Evolutionary conservation across 2,113 vertebrate species (phyloP), one percentile per base, ranked within the genome.

Genomic region (Anoura caudifer): DNA sequence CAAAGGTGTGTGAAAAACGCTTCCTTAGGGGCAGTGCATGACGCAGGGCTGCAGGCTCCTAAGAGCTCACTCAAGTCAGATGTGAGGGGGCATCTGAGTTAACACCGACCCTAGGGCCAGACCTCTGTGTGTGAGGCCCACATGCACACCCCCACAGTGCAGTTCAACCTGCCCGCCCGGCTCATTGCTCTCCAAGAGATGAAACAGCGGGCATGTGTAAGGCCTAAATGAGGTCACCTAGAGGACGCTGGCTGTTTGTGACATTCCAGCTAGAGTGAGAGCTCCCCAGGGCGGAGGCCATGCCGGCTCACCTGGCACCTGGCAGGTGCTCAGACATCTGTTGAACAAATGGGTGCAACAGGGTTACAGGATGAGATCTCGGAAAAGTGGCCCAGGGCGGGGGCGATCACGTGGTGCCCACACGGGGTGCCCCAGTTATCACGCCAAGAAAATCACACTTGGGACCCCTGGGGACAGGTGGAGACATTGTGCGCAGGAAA

Each of bases 1-100:
- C 4, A 15, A 4, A 5, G 8, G 31, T 4, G 0, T 3, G 5
- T 26, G 56, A 26, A n/a, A 33, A 14, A 41, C 0, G 1, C 59
- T 54, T 56, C 17, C 31, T 45, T 17, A 8, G 3, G 5, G 59
- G 28, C 59, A 52, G 45, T 2, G n/a, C 33, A 15, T 0, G 7
- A 20, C 8, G 8, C 41, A 36, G 52, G 33, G 22, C 28, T 14
- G 7, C n/a, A 13, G 20, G 56, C 19, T 52, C 11, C 75, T 77
- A 33, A 31, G 87, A 76, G 43, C 59, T 5, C 4, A 5, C n/a
- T 36, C 10, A 9, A 15, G 54, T 43, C 69, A n/a, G 36, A 54
- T 7, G 3, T 6, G 56, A 36, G 59, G 47, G 20, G 28, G 15
- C 5, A 3, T 63, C 72, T 47, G 11, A 20, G 10, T 36, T 15